phyloP scores from a whole-genome alignment of 2,113 vertebrate species.

The Chaetura pelagica region DNA sequence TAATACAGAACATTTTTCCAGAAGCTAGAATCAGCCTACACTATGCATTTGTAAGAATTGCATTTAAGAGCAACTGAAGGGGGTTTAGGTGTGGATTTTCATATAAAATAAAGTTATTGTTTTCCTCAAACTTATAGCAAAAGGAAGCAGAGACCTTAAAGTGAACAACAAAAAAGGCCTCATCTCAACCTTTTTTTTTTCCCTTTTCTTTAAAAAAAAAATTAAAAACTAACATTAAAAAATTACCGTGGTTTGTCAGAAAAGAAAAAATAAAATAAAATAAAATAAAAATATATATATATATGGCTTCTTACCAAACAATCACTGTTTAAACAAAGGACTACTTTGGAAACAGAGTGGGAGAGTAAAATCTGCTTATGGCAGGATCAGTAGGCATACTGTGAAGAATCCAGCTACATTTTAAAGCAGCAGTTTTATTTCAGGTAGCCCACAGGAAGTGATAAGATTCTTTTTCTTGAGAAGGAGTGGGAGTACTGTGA shows the following conservation, averaged over 20 bases:
- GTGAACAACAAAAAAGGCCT: neutral
- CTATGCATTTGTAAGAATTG: neutral
- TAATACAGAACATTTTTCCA: neutral
- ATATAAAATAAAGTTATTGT: neutral
- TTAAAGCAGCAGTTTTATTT: slow-evolving; percentile 11
- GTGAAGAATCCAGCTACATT: neutral
- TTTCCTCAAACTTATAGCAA: neutral
- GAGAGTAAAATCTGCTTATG: neutral
- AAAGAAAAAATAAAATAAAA: too few relatives aligned
- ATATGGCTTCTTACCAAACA: neutral
- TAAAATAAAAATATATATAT: too few relatives aligned
- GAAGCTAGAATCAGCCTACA: neutral
- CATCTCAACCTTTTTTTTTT: neutral
- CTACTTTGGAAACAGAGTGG: neutral
- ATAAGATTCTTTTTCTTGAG: slow-evolving; percentile 1
- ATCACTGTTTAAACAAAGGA: neutral
- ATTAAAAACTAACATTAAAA: neutral
- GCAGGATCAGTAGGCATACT: neutral
- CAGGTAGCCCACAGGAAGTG: neutral
- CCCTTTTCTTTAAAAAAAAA: neutral
- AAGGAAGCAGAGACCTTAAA: neutral
- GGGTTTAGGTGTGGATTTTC: neutral
- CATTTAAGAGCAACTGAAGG: neutral
- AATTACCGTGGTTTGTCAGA: neutral
- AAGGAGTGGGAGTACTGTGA: neutral